phyloP scores from a whole-genome alignment of 2,888 invertebrate genomes.

The Drosophila infuscata region DNA sequence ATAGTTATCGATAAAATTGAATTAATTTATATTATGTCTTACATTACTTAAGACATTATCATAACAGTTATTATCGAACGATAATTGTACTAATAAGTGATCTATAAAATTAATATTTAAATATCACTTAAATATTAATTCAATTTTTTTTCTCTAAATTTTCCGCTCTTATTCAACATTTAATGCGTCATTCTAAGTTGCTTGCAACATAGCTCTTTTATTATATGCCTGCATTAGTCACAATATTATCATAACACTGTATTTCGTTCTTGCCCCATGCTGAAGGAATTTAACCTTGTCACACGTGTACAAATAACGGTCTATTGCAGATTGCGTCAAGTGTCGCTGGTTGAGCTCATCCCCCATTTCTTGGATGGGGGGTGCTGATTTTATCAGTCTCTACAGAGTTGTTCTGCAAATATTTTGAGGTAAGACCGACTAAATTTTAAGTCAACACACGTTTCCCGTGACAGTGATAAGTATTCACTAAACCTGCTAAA shows the following conservation, averaged over 20 bases:
- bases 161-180: neutral
- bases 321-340: slow-evolving; percentile 69
- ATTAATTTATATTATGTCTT: neutral
- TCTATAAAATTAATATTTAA: too few relatives aligned
- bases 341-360: slow-evolving; percentile 40
- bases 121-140: neutral
- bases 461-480: neutral
- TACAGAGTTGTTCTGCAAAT: slow-evolving; percentile 33
- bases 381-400: neutral
- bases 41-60: neutral
- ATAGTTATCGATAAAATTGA: neutral
- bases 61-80: neutral
- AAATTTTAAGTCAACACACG: slow-evolving; percentile 39
- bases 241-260: neutral
- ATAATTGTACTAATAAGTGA: neutral
- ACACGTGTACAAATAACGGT: slow-evolving; percentile 56
- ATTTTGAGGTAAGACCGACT: slow-evolving; percentile 28
- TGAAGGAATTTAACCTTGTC: slow-evolving; percentile 22
- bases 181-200: neutral
- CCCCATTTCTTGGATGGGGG: neutral
- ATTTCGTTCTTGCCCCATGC: neutral
- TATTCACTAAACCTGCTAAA: slow-evolving; percentile 1
- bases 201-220: too few relatives aligned
- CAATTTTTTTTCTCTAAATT: too few relatives aligned
- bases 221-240: neutral